These are phyloP conservation scores for Podabrus alpinus DNA, from an alignment of 2,888 invertebrate genomes.

Conservation along the genomic window DNA sequence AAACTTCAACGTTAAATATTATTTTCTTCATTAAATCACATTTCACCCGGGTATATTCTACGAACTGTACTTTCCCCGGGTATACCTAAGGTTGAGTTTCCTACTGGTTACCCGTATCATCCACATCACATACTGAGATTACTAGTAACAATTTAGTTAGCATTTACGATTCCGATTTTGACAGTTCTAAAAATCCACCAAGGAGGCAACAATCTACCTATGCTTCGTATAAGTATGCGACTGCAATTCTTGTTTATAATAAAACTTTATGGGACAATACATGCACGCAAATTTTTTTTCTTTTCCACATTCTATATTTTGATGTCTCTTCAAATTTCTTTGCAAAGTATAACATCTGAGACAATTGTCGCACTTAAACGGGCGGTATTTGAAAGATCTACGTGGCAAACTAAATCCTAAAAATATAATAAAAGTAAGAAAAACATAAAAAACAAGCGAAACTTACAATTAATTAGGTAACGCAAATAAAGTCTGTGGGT, in stretches of 20 bases:
- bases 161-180: background rate
- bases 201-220: background rate
- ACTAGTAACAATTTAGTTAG: background rate
- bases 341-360: slow-evolving; percentile 32
- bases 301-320: slow-evolving; percentile 47
- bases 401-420: background rate
- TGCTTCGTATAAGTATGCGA: slow-evolving; percentile 8
- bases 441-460: background rate
- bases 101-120: background rate
- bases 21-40: no score
- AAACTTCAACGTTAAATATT: no score
- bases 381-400: slow-evolving; percentile 8
- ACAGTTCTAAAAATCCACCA: background rate
- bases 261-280: slow-evolving; percentile 49
- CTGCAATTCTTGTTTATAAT: slow-evolving; percentile 17
- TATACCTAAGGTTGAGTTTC: background rate
- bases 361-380: slow-evolving; percentile 12
- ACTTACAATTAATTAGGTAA: background rate
- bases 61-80: background rate
- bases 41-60: no score
- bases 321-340: slow-evolving; percentile 49
- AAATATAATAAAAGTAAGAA: slow-evolving; percentile 1
- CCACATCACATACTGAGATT: background rate
- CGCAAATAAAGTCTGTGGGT: background rate
- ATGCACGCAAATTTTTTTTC: slow-evolving; percentile 53